Evolutionary conservation across 2,113 vertebrate species (phyloP), one percentile per base, ranked within the genome.

Genomic region (Otocyon megalotis): DNA sequence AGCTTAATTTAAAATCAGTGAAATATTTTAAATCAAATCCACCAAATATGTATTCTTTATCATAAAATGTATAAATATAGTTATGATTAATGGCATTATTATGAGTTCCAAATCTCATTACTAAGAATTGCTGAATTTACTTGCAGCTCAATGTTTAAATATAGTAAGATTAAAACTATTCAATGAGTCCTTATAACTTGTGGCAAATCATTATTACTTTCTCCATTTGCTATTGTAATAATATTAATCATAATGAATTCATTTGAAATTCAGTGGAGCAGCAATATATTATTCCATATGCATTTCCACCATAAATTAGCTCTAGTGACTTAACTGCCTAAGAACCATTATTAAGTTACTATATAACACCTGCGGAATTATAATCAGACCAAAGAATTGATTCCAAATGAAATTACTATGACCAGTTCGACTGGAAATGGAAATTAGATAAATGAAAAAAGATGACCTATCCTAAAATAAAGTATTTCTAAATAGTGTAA

Each of bases 181-280:
- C 96, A 98, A 56, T 95, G 87, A 93, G 84, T 93, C 67, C 91
- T 96, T 93, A 94, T 96, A 97, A 98, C 92, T 89, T 97, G 84
- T 93, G 82, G 91, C 92, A 97, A 98, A 98, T 97, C 89, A 93
- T 98, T 97, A 97, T 97, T 96, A 96, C 91, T 97, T 96, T 90
- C 72, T 93, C 83, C 88, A 92, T 37, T 96, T 96, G 90, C 87
- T 95, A 88, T 96, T 97, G 69, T 98, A 96, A 97, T 97, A 95
- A 97, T 97, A 98, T 98, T 97, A 98, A 98, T 98, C 97, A 97
- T 96, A 97, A 96, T 96, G 96, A 98, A 98, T 96, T 96, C 67
- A 56, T 97, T 86, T 97, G 88, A 95, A 95, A 97, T 95, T 91
- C 95, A 93, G 43, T 97, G 71, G 79, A 77, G 54, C 81, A 80